These are phyloP conservation scores for Drosophila repletoides DNA, from an alignment of 1,140 invertebrate genomes.

Conservation along the genomic window DNA sequence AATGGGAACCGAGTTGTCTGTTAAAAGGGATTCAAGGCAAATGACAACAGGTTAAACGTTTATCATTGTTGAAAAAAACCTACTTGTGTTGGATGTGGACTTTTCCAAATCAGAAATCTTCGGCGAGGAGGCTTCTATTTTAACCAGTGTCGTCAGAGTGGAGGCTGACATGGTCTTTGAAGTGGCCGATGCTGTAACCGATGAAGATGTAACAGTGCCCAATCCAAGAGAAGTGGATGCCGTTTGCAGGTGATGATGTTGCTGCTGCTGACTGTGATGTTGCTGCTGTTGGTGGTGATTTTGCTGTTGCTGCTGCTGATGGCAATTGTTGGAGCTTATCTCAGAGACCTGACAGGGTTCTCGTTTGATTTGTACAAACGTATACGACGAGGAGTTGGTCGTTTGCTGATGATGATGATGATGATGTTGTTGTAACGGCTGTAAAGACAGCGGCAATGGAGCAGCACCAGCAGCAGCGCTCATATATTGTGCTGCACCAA, in stretches of 20 bases:
- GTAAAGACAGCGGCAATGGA: slow-evolving; percentile 20
- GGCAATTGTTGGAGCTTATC: slow-evolving; percentile 85
- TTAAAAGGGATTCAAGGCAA: slow-evolving; percentile 6
- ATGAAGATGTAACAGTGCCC: slow-evolving; percentile 57
- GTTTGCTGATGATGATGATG: slow-evolving; percentile 71
- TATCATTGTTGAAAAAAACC: slow-evolving; percentile 16
- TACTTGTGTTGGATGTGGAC: slow-evolving; percentile 60
- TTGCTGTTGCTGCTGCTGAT: slow-evolving; percentile 72
- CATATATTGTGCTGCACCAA: slow-evolving; percentile 53
- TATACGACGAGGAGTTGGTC: slow-evolving; percentile 73
- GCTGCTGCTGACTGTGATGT: slow-evolving; percentile 65
- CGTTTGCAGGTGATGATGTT: slow-evolving; percentile 51
- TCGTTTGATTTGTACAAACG: slow-evolving; percentile 84
- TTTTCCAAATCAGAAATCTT: slow-evolving; percentile 76
- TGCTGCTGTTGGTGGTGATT: slow-evolving; percentile 39
- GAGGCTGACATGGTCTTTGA: slow-evolving; percentile 76
- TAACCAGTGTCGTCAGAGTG: slow-evolving; percentile 79
- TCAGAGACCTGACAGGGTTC: slow-evolving; percentile 87
- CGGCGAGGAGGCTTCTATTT: slow-evolving; percentile 83
- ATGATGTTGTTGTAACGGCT: slow-evolving; percentile 32
- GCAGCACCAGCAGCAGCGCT: slow-evolving; percentile 27
- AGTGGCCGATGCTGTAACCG: slow-evolving; percentile 59
- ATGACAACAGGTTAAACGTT: no score
- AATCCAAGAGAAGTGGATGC: slow-evolving; percentile 44
- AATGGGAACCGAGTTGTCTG: slow-evolving; percentile 88